Percentiles rank a stretch among this genome's conserved stretches.
These are phyloP conservation scores for Tenebrosternarchus preto DNA, from an alignment of 2,113 vertebrate species.

Conservation along the genomic window DNA sequence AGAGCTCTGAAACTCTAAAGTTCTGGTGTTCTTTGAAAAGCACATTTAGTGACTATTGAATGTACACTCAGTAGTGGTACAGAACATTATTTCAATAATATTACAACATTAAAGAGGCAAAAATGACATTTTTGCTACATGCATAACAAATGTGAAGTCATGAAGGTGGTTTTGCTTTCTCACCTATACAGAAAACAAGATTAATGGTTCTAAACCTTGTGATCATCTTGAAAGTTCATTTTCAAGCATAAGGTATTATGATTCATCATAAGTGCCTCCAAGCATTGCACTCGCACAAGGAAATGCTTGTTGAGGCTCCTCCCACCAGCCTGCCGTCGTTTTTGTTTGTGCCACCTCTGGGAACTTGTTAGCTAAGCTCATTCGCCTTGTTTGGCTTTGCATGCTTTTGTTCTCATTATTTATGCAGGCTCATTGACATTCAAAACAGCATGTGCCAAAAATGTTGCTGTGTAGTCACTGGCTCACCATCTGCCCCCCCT, in stretches of 20 bases:
- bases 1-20: slow-evolving; percentile 1
- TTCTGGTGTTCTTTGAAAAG: slow-evolving; percentile 19
- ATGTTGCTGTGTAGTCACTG: slow-evolving; percentile 40
- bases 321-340: not conserved
- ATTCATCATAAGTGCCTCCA: slow-evolving; percentile 1
- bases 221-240: slow-evolving; percentile 7
- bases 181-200: not conserved
- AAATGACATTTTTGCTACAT: not conserved
- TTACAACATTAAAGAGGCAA: not conserved
- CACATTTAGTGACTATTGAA: slow-evolving; percentile 12
- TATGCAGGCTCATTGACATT: slow-evolving; percentile 43
- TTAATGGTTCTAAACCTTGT: not conserved
- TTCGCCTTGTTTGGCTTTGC: slow-evolving; percentile 27
- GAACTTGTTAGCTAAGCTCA: slow-evolving; percentile 45
- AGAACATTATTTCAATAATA: not conserved
- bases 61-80: not conserved
- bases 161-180: not conserved
- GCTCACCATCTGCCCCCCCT: slow-evolving; percentile 17
- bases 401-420: slow-evolving; percentile 40
- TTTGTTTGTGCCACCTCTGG: slow-evolving; percentile 37
- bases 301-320: not conserved
- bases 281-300: not conserved
- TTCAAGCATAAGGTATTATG: not conserved
- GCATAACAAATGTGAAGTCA: slow-evolving; percentile 4
- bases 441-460: not conserved